Base-by-base conservation (phyloP, 2,888 invertebrate genomes). In the Lydus trimaculatus region DNA sequence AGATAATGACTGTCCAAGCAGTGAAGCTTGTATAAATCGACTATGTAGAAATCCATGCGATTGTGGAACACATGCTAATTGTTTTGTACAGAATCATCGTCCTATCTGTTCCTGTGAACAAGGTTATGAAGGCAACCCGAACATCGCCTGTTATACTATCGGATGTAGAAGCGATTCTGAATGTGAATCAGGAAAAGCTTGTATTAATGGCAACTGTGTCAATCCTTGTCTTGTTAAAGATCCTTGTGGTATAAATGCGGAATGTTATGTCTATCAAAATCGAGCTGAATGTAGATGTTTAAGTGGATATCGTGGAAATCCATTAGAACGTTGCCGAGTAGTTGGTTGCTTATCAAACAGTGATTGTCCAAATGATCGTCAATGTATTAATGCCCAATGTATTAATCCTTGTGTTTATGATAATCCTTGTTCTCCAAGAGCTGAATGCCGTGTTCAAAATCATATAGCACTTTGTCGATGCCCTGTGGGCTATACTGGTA, bases 401-500 rank as follows among this genome's bases (percentile, higher is more conserved):
- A 89, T 94, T 58, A 91, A 94, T 82, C 95, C 96, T 7, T 96
- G 96, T 81, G 85, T 93, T 6, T 91, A 91, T 70, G 91, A 91
- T 67, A 93, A 92, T 77, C 89, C 90, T 9, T 97, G 96, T 80
- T 91, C 94, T 0, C 87, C 90, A 2, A 88, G 91, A 65, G 95
- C 95, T 4, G 91, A 93, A 80, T 97, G 97, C 80, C 88, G 89
- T 60, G 92, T 94, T 0, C 90, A 92, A 78, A 93, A 94, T 80
- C 96, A 97, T 79, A 87, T 94, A 73, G 90, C 94, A 0, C 88
- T 94, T n/a, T 97, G 97, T 80, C 91, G 94, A 83, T 97, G 96
- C 82, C 92, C 93, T 31, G 84, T 87, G 48, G 93, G 92, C 33
- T 91, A 89, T 79, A 86, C 88, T 33, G 95, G 95, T 62, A 95